Base-by-base conservation (phyloP, 2,113 vertebrate genomes). In the Natator depressus region DNA sequence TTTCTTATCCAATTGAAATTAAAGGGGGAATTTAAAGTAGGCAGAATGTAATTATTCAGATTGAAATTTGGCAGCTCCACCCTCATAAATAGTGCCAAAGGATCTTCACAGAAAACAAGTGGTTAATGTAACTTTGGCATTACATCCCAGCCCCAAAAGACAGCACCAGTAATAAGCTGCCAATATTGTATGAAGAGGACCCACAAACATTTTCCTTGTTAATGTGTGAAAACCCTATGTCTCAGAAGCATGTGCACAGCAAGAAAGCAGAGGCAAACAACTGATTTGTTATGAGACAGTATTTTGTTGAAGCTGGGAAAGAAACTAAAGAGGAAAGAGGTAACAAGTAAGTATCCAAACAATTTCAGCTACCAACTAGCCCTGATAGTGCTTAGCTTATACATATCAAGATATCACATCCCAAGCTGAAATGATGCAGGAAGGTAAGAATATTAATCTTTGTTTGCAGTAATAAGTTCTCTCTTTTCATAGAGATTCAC, bases 181-280 rank as follows among this genome's bases (percentile, higher is more conserved):
- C 35, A 69, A 69, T 69, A 69, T n/a, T 72, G 10, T 38, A 22
- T 54, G 53, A 59, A 59, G 19, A 72, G 65, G 8, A 72, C 65
- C 65, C 65, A 38, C n/a, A 72, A 38, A 75, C 0, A 54, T 85
- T 46, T 24, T 55, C 13, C 7, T 4, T 4, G 25, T 6, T 29
- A n/a, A 11, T 0, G 0, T 2, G 1, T 24, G 24, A 83, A 91
- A 93, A 65, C 2, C 4, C 5, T 55, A 51, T 1, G 2, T 20
- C 84, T 46, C 72, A 20, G 27, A 81, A 88, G 24, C 59, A 76
- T 89, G 65, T 5, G 25, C 4, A 8, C 19, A 87, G 9, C n/a
- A 83, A 20, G 53, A 89, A 91, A 87, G 6, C 27, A 54, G 27
- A 76, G 42, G 0, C 53, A 65, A 10, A 22, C 3, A 1, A 46